Conservation (phyloP, 2,797 vertebrate species). For the Trichosurus vulpecula region DNA sequence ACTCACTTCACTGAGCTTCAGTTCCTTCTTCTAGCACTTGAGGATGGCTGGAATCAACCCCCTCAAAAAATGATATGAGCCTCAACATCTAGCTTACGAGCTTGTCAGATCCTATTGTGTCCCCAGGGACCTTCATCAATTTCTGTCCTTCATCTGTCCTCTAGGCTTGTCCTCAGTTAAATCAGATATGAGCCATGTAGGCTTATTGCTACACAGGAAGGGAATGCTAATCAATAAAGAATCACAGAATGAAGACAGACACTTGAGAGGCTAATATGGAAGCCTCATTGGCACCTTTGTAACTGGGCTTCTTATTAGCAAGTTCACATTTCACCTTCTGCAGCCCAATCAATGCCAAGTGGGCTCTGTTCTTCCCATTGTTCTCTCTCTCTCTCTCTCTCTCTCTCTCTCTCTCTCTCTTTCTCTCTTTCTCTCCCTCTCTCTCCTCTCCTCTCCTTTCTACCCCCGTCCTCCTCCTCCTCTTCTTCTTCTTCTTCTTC, state of each 20-base stretch:
- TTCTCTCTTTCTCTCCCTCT: no score
- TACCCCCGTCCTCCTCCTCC: no score
- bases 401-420: accelerated
- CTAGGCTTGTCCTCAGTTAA: neutral
- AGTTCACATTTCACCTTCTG: no score
- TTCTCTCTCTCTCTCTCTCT: no score
- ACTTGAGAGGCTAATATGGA: no score
- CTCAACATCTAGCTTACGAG: neutral
- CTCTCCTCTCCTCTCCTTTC: no score
- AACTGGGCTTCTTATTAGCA: no score
- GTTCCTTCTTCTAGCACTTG: neutral
- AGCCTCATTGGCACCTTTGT: no score
- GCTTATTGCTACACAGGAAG: neutral
- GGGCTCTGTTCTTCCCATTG: no score
- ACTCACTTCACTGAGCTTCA: neutral
- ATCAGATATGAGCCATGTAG: neutral
- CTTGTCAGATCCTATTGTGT: neutral
- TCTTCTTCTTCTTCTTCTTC: no score
- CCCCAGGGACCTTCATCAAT: neutral
- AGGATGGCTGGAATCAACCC: neutral
- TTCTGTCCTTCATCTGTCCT: neutral
- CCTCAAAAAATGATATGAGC: neutral
- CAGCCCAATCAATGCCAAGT: no score
- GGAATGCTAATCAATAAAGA: neutral
- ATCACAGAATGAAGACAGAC: no score